phyloP scores from a whole-genome alignment of 2,113 vertebrate species.

The Xerus inauris region DNA sequence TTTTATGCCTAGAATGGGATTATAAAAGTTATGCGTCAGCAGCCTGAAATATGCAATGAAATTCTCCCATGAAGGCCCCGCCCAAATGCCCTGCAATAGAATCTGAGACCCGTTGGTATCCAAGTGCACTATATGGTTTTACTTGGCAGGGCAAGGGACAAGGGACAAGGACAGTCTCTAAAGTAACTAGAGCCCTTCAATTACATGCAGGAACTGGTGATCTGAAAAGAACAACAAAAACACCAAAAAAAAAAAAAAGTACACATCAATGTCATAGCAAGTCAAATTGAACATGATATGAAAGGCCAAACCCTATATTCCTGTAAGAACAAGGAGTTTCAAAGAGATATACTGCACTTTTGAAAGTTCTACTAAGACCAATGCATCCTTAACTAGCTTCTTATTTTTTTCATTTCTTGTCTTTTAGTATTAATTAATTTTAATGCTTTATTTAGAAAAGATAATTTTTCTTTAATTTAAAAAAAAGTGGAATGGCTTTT shows the following conservation, averaged over 20 bases:
- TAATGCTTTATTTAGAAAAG: conserved; percentile 21
- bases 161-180: not conserved
- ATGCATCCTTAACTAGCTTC: not conserved
- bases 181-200: not conserved
- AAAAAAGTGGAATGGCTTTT: not conserved
- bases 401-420: not conserved
- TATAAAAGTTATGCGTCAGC: not conserved
- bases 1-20: not conserved
- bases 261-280: conserved; percentile 30
- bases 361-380: not conserved
- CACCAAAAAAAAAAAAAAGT: not conserved
- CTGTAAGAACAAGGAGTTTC: not conserved
- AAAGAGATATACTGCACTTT: not conserved
- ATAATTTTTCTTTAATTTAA: not conserved
- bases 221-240: not conserved
- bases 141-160: not conserved
- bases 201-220: conserved; percentile 12
- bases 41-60: not conserved
- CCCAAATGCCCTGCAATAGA: not conserved
- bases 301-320: not conserved
- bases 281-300: not conserved
- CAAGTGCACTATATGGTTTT: not conserved
- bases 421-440: conserved; percentile 9
- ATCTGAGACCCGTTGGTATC: not conserved
- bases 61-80: not conserved